A percentile compares a stretch with the other conserved stretches of the same genome.
These are phyloP conservation scores for Otocyon megalotis DNA, from an alignment of 2,113 vertebrate species.

Conservation along the genomic window DNA sequence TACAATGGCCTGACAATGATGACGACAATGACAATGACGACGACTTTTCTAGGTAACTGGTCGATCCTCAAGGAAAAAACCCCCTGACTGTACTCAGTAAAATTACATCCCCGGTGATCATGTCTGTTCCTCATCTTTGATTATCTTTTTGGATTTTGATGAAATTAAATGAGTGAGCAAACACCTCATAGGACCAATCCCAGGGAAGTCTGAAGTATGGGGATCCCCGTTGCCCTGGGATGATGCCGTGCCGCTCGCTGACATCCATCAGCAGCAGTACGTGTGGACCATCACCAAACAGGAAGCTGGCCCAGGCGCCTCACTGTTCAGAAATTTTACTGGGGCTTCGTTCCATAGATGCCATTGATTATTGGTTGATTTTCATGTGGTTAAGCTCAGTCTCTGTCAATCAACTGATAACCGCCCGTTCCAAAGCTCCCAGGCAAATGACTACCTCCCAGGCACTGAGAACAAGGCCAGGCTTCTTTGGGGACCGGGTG, in stretches of 20 bases:
- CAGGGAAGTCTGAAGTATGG: accelerated
- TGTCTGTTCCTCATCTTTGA: neutral
- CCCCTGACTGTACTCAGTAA: accelerated
- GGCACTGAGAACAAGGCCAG: neutral
- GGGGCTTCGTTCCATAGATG: accelerated
- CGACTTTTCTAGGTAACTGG: neutral
- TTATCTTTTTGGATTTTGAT: neutral
- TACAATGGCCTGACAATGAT: too few species aligned
- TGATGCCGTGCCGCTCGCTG: neutral
- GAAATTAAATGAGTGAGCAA: neutral
- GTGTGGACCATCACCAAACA: neutral
- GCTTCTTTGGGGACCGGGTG: neutral
- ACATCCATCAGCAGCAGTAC: neutral
- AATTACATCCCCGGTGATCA: accelerated
- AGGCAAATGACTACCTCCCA: accelerated
- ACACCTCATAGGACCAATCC: neutral
- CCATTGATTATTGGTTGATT: too few species aligned
- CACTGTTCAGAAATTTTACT: neutral
- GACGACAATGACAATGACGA: too few species aligned
- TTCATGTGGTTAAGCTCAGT: neutral
- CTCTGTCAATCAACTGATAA: too few species aligned
- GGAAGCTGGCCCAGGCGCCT: neutral
- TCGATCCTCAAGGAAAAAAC: neutral
- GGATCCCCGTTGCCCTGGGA: neutral
- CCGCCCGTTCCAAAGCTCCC: accelerated